Evolutionary conservation across 2,888 invertebrate species (phyloP), one percentile per base, ranked within the genome.

Genomic region (Metellina segmentata): DNA sequence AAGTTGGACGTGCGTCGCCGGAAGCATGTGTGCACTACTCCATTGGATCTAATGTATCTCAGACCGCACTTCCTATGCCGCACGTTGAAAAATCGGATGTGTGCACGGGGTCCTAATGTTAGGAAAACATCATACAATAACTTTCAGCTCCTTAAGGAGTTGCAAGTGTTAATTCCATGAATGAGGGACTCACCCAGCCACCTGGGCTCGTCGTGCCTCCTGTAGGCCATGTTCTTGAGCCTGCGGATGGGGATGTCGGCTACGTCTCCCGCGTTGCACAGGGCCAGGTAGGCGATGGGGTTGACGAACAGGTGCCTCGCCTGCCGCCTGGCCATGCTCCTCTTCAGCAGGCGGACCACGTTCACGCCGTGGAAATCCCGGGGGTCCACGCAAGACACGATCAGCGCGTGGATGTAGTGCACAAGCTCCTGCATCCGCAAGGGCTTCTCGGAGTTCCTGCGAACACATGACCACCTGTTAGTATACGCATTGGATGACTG

Each of bases 191-290:
- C 81, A 92, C 92, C 92, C 0, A 92, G 81, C 92, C 92, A 92
- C n/a, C 92, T 69, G 6, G 78, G 89, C 19, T 92, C 92, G 11
- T 89, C 92, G 51, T 77, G 89, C 11, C 89, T 72, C 48, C 85
- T 79, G 71, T 89, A 92, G 7, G 92, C 92, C 92, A 92, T 89
- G 16, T 92, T 92, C 69, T 89, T 89, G 48, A 92, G 52, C 61
- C 83, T 74, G 20, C 75, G 20, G 6, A 85, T 51, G 20, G 75
- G 69, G 6, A 71, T n/a, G 19, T 89, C 86, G 0, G 79, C n/a
- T 7, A 74, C 20, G 16, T 92, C 89, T 1, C 89, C 81, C 0
- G 89, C 79, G 16, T 89, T 92, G 71, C 92, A 92, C 13, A 92
- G 77, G 19, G 92, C 92, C 7, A 92, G 48, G 74, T 92, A 85